Evolutionary conservation across 2,888 invertebrate genomes (phyloP), one percentile per base, ranked within the genome.

Genomic region (Drosophila prolongata): DNA sequence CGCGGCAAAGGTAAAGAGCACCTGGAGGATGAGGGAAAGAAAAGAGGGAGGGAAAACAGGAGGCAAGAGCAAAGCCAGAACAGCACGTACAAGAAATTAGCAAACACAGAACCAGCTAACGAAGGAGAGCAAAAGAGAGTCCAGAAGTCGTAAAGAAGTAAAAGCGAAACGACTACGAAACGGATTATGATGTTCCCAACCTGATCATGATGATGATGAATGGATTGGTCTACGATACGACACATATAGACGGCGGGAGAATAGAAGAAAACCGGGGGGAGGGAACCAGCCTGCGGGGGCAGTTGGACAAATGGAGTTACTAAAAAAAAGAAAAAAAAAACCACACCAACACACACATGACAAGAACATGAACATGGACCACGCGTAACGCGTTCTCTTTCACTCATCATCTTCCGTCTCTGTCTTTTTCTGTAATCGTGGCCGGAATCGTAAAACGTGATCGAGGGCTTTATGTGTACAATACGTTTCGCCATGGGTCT

Each of bases 81-180:
- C 71, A 85, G 75, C 83, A 85, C 85, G 87, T 85, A 82, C 87
- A 85, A 85, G 83, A 85, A 85, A 85, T 85, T 87, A 85, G 87
- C 85, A 87, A 87, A 82, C 54, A 62, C 40, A 71, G 42, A 47
- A 57, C 30, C 34, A 46, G 30, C n/a, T 10, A 59, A 54, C 30
- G 50, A 46, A 35, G n/a, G n/a, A 57, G 46, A 30, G 34, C 14
- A 6, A 24, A 46, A 37, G 40, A 35, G 62, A 49, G 40, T 16
- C 11, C 10, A 56, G 13, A 46, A 64, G 55, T 64, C 71, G 71
- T 61, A 54, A 72, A 72, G 56, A 56, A 72, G 76, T 74, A 86
- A 82, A 87, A 83, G 82, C 82, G 78, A 83, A 84, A 76, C 79
- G 74, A 68, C 77, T 77, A 67, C 70, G 50, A 67, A 72, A 46